Base-by-base conservation (phyloP, 1,140 invertebrate species). In the Thaumatotibia leucotreta region DNA sequence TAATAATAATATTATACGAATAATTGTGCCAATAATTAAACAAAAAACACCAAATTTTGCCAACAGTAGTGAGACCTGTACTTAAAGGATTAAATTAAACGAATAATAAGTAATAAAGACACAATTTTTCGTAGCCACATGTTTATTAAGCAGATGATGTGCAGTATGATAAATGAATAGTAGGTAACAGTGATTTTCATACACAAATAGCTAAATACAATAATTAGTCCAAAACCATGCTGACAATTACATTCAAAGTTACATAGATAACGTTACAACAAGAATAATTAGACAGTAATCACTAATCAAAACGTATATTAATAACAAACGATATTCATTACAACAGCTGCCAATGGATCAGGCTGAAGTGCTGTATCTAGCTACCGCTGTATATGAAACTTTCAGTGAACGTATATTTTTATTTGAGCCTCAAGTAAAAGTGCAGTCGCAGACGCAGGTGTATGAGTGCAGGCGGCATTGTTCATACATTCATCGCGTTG, bases 1-100 rank as follows among this genome's bases (percentile, higher is more conserved):
- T 32, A 10, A 4, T 14, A 39, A 39, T 39, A 2, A 54, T 29
- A 9, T n/a, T 3, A 67, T 67, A 73, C 71, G 71, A 69, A 74
- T 61, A 74, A 74, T 70, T 70, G 72, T 70, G 72, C 68, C 72
- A 68, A 68, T 73, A 32, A 58, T 1, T 17, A 50, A 50, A 23
- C 2, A n/a, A 50, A 8, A 50, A 14, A 50, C 45, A 32, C 4
- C 31, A 14, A 27, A 27, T 24, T 52, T 11, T 27, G 32, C 27
- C 27, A 29, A 29, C 27, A 14, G 6, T 17, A 45, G 39, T 45
- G n/a, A 17, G 14, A 20, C 39, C 39, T 45, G 17, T 8, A 45
- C 14, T 17, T 45, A 45, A 45, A 17, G n/a, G 9, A 45, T 2
- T 20, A 45, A n/a, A 45, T 20, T 45, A 45, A 20, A 8, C 4